These are phyloP conservation scores for Agrotis exclamationis DNA, from an alignment of 2,888 invertebrate genomes.

Conservation along the genomic window DNA sequence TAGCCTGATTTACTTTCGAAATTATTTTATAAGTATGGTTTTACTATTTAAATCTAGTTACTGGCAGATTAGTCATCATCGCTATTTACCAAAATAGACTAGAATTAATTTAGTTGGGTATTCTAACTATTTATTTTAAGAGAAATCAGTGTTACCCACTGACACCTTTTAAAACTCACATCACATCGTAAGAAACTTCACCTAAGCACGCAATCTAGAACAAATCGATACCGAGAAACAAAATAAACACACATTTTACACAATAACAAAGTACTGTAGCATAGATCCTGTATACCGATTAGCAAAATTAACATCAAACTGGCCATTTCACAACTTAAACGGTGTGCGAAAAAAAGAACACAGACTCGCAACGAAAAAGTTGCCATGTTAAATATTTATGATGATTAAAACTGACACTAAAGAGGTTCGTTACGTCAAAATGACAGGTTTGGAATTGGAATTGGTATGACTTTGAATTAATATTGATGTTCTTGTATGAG, in stretches of 20 bases:
- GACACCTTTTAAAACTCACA: conserved; percentile 29
- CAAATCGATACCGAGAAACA: conserved; percentile 28
- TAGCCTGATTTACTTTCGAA: not conserved
- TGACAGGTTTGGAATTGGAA: conserved; percentile 37
- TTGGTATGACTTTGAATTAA: conserved; percentile 19
- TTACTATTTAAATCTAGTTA: too few relatives aligned
- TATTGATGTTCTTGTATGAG: conserved; percentile 16
- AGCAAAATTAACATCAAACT: conserved; percentile 53
- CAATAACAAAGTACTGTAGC: conserved; percentile 51
- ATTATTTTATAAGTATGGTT: not conserved
- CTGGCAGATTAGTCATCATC: too few relatives aligned
- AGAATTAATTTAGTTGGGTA: too few relatives aligned
- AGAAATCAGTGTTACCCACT: not conserved
- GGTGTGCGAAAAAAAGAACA: conserved; percentile 15
- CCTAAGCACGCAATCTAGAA: conserved; percentile 31
- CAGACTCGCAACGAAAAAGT: conserved; percentile 33
- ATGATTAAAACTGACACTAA: conserved; percentile 35
- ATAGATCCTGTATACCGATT: conserved; percentile 56
- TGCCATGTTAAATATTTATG: conserved; percentile 17
- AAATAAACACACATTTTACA: conserved; percentile 30
- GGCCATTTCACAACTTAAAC: conserved; percentile 40
- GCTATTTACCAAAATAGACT: too few relatives aligned
- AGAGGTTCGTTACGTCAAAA: conserved; percentile 4
- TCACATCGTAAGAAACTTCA: conserved; percentile 29
- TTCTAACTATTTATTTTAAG: not conserved